phyloP scores from a whole-genome alignment of 2,113 vertebrate genomes.

The Pycnonotus jocosus region DNA sequence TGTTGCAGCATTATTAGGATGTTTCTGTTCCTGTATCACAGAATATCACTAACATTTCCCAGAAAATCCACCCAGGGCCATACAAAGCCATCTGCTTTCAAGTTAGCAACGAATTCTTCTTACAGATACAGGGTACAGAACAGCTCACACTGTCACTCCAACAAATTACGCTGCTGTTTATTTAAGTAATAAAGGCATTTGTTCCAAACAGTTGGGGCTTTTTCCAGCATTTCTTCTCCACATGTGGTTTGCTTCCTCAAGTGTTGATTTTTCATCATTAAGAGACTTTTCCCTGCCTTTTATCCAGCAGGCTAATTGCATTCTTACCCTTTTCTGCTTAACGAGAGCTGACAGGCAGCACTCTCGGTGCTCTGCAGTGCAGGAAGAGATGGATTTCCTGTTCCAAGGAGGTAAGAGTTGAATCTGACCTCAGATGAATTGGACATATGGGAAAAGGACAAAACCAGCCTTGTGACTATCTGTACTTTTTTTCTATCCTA shows the following conservation, averaged over 20 bases:
- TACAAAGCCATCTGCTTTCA: slow-evolving; percentile 13
- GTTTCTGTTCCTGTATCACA: slow-evolving; percentile 13
- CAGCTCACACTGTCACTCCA: neutral
- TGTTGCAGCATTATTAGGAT: neutral
- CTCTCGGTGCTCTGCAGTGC: neutral
- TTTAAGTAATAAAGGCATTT: slow-evolving; percentile 34
- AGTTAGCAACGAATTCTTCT: neutral
- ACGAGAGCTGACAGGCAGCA: neutral
- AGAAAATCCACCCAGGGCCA: neutral
- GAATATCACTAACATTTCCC: neutral
- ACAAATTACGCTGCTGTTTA: neutral
- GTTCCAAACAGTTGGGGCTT: neutral
- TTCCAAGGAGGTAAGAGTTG: slow-evolving; percentile 14
- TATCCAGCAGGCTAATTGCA: slow-evolving; percentile 43
- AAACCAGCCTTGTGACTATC: neutral
- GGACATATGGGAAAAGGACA: neutral
- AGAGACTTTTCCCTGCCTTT: slow-evolving; percentile 41
- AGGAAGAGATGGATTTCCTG: slow-evolving; percentile 11
- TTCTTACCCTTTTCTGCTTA: slow-evolving; percentile 2
- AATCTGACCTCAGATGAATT: neutral
- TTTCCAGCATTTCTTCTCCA: slow-evolving; percentile 49
- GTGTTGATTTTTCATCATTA: slow-evolving; percentile 48
- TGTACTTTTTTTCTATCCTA: neutral
- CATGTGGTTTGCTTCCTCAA: slow-evolving; percentile 46
- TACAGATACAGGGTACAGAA: neutral